Conservation (phyloP, 2,888 invertebrate genomes). For the Cheilosia pagana region DNA sequence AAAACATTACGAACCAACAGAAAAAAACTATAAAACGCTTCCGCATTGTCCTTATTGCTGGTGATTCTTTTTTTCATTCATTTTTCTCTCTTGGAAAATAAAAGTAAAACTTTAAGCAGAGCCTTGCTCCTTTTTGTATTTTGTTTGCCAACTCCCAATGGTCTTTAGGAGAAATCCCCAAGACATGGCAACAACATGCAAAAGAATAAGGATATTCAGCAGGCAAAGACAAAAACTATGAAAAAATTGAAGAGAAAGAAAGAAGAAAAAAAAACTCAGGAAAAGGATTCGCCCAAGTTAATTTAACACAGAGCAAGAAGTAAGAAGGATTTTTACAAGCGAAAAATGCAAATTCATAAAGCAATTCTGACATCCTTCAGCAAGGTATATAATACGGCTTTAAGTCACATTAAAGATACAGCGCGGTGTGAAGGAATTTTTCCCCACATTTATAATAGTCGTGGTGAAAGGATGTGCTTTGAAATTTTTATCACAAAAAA, state of each 20-base stretch:
- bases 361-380: conserved; percentile 67
- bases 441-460: neutral
- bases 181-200: conserved; percentile 64
- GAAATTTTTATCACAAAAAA: conserved; percentile 54
- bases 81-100: conserved; percentile 30
- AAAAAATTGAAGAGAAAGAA: conserved; percentile 20
- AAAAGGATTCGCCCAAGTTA: conserved; percentile 69
- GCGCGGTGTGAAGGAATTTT: conserved; percentile 7
- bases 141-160: conserved; percentile 30
- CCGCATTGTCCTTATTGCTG: conserved; percentile 74
- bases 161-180: conserved; percentile 45
- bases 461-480: conserved; percentile 48
- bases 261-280: conserved; percentile 10
- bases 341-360: conserved; percentile 73
- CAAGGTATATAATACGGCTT: conserved; percentile 40
- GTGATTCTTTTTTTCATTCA: conserved; percentile 41
- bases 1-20: conserved; percentile 2
- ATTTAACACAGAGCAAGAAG: conserved; percentile 68
- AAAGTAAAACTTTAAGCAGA: conserved; percentile 53
- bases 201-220: conserved; percentile 37
- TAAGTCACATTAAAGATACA: conserved; percentile 57
- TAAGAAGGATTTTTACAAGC: conserved; percentile 69
- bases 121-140: conserved; percentile 46
- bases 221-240: conserved; percentile 53
- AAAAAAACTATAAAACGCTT: conserved; percentile 67